These are phyloP conservation scores for Erethizon dorsatum DNA, from an alignment of 2,797 vertebrate species.

Conservation along the genomic window DNA sequence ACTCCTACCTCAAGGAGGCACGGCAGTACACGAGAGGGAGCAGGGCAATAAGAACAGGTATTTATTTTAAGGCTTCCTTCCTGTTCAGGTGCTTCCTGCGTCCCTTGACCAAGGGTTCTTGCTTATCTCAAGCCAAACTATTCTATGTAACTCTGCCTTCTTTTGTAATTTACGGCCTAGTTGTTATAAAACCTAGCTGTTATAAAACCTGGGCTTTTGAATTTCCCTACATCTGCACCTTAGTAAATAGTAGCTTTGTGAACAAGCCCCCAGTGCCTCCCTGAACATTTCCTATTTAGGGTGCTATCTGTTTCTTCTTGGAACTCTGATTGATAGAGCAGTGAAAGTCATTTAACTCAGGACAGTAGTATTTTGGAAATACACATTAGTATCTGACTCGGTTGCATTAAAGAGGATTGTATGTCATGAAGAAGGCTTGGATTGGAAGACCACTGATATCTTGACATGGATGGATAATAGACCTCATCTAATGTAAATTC, in stretches of 20 bases:
- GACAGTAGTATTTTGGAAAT: not conserved
- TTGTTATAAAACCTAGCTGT: not conserved
- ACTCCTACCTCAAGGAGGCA: not conserved
- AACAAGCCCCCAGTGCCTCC: not conserved
- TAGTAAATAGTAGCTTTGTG: not conserved
- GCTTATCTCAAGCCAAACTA: not conserved
- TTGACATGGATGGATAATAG: not conserved
- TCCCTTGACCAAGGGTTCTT: not conserved
- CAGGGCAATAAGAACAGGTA: not conserved
- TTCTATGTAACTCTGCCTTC: not conserved
- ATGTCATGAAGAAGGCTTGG: not conserved
- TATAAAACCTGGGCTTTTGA: not conserved
- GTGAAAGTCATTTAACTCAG: not conserved
- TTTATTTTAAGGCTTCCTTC: not conserved
- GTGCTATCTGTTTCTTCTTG: not conserved
- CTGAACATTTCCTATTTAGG: constrained; percentile 8
- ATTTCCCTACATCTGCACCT: not conserved
- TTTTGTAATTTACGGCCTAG: not conserved
- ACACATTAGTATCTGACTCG: not conserved
- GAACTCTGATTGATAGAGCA: not conserved
- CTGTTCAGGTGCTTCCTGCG: not conserved
- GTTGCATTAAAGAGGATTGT: not conserved
- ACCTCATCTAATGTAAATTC: not conserved
- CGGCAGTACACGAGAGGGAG: not conserved
- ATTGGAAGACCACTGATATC: not conserved